These are phyloP conservation scores for Diabrotica virgifera DNA, from an alignment of 1,140 invertebrate genomes.

Conservation along the genomic window DNA sequence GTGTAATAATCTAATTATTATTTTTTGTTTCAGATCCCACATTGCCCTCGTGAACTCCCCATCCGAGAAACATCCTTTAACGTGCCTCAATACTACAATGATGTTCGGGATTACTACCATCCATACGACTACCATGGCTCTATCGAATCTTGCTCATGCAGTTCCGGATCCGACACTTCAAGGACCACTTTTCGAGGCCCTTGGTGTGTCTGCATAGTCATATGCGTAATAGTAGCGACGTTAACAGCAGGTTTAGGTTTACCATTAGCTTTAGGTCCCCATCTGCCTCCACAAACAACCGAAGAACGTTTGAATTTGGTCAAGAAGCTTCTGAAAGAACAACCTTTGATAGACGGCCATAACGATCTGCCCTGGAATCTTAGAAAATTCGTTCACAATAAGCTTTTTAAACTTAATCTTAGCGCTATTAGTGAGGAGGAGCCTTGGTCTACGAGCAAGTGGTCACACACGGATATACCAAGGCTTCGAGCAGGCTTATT, in stretches of 20 bases:
- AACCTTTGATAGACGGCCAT: slow-evolving; percentile 70
- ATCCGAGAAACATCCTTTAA: slow-evolving; percentile 38
- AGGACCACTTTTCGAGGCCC: slow-evolving; percentile 35
- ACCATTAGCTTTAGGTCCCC: slow-evolving; percentile 38
- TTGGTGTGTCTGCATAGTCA: slow-evolving; percentile 44
- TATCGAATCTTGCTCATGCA: slow-evolving; percentile 42
- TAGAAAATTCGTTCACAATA: slow-evolving; percentile 77
- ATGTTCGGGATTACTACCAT: slow-evolving; percentile 33
- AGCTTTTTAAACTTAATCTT: slow-evolving; percentile 75
- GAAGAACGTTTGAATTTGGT: slow-evolving; percentile 37
- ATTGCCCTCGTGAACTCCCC: slow-evolving; percentile 31
- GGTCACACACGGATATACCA: slow-evolving; percentile 88
- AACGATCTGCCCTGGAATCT: slow-evolving; percentile 88
- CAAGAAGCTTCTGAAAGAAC: slow-evolving; percentile 56
- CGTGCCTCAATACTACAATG: slow-evolving; percentile 39
- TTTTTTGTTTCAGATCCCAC: slow-evolving; percentile 35
- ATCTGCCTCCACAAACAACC: slow-evolving; percentile 29
- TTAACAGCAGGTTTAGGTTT: slow-evolving; percentile 41
- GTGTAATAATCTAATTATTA: not conserved
- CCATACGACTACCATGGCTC: slow-evolving; percentile 32
- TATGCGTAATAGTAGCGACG: slow-evolving; percentile 42
- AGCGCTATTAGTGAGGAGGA: slow-evolving; percentile 68
- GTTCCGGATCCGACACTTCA: slow-evolving; percentile 33
- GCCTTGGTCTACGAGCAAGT: slow-evolving; percentile 75
- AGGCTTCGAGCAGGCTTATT: slow-evolving; percentile 75